phyloP scores from a whole-genome alignment of 2,888 invertebrate genomes.

The Sinopyrophorus schimmeli region DNA sequence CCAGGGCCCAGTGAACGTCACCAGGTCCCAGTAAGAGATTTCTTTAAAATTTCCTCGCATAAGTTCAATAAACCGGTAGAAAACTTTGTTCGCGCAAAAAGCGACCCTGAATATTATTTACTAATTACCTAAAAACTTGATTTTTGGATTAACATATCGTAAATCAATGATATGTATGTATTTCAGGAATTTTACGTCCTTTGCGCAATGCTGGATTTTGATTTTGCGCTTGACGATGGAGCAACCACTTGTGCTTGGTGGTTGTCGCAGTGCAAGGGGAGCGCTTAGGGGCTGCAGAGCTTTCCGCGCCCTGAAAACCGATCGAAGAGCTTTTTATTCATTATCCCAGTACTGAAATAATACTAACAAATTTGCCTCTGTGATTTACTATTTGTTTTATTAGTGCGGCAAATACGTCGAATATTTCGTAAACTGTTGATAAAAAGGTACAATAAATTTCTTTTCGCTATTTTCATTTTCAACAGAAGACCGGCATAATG shows the following conservation, averaged over 20 bases:
- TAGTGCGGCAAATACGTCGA: too few species aligned
- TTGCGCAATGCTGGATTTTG: constrained; percentile 24
- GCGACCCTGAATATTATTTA: too few species aligned
- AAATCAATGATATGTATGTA: constrained; percentile 19
- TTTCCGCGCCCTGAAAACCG: constrained; percentile 53
- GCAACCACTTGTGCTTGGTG: constrained; percentile 34
- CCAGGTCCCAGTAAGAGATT: too few species aligned
- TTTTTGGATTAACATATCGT: too few species aligned
- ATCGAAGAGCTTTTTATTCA: constrained; percentile 49
- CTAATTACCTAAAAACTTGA: too few species aligned
- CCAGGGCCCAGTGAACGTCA: too few species aligned
- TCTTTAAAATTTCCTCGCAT: too few species aligned
- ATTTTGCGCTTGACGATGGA: constrained; percentile 33
- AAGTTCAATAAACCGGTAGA: too few species aligned
- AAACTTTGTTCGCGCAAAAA: too few species aligned
- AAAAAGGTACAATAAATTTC: constrained; percentile 23
- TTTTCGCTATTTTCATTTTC: background rate
- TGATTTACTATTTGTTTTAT: constrained; percentile 7
- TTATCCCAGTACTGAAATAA: constrained; percentile 11
- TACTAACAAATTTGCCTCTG: constrained; percentile 15
- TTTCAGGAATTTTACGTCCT: constrained; percentile 14
- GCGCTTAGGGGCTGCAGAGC: constrained; percentile 55
- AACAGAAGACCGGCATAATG: background rate
- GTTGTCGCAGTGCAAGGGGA: constrained; percentile 55
- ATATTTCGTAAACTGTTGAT: constrained; percentile 16